phyloP scores from a whole-genome alignment of 2,113 vertebrate genomes.

The Chascanopsetta lugubris region DNA sequence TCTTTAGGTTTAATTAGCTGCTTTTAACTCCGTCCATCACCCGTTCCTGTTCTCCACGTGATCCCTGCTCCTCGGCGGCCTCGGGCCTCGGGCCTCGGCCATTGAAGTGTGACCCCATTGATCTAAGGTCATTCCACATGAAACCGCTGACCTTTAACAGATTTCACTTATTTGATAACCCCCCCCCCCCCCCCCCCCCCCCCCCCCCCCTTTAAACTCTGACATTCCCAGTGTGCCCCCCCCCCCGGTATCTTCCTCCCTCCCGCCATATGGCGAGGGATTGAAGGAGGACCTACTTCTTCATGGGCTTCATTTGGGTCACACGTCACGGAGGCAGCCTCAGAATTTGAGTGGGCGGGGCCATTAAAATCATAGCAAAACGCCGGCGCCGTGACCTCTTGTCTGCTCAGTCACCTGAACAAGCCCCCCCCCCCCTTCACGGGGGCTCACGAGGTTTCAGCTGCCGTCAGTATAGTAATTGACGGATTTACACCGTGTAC shows the following conservation, averaged over 20 bases:
- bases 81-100: conserved; percentile 17
- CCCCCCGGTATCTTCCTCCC: conserved; percentile 4
- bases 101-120: conserved; percentile 54
- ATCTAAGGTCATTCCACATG: conserved; percentile 47
- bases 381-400: conserved; percentile 31
- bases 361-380: too few relatives aligned
- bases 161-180: conserved; percentile 63
- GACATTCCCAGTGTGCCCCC: too few relatives aligned
- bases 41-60: conserved; percentile 4
- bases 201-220: too few relatives aligned
- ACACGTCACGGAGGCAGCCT: conserved; percentile 1
- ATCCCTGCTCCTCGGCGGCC: conserved; percentile 25
- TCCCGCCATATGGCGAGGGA: too few relatives aligned
- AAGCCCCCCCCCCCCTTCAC: conserved; percentile 16
- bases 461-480: conserved; percentile 55
- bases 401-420: conserved; percentile 52
- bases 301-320: too few relatives aligned
- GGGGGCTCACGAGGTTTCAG: conserved; percentile 40
- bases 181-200: conserved; percentile 8
- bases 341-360: too few relatives aligned
- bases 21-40: conserved; percentile 41
- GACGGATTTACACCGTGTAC: conserved; percentile 30
- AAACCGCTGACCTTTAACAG: conserved; percentile 46
- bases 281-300: too few relatives aligned
- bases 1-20: conserved; percentile 61